A percentile compares a stretch with the other conserved stretches of the same genome.
Conservation (phyloP, 1,140 invertebrate genomes). For the Hyles vespertilio region DNA sequence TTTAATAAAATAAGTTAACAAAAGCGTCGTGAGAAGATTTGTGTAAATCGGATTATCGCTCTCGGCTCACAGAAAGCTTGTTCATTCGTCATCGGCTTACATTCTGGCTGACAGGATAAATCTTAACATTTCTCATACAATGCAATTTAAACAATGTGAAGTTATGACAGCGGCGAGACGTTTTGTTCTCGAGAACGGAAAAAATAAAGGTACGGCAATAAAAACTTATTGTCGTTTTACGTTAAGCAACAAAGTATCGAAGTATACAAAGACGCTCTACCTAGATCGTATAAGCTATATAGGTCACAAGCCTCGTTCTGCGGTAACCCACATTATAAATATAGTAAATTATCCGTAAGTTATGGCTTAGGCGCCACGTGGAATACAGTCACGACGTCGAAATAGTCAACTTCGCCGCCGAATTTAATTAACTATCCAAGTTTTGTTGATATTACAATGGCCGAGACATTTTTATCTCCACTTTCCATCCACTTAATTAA, state of each 20-base stretch:
- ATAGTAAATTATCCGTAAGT: too few relatives aligned
- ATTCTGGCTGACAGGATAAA: slow-evolving; percentile 7
- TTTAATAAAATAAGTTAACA: too few relatives aligned
- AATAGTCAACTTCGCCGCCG: too few relatives aligned
- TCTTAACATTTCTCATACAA: slow-evolving; percentile 26
- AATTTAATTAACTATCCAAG: too few relatives aligned
- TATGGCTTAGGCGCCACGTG: too few relatives aligned
- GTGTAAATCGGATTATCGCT: not conserved
- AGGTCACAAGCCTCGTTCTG: slow-evolving; percentile 17
- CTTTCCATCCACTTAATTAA: too few relatives aligned
- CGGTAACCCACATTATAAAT: too few relatives aligned
- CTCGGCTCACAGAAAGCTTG: not conserved
- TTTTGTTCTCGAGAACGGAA: slow-evolving; percentile 23
- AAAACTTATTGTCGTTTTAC: slow-evolving; percentile 17
- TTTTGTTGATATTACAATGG: too few relatives aligned
- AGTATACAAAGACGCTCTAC: slow-evolving; percentile 12
- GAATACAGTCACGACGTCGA: too few relatives aligned
- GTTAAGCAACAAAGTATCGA: slow-evolving; percentile 13
- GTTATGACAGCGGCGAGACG: slow-evolving; percentile 23
- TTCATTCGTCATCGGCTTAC: slow-evolving; percentile 6
- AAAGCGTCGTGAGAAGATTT: not conserved
- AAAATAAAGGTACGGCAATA: slow-evolving; percentile 18
- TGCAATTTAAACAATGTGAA: slow-evolving; percentile 24
- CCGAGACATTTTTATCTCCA: too few relatives aligned
- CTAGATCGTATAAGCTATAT: slow-evolving; percentile 10